phyloP scores from a whole-genome alignment of 2,797 vertebrate species.

The Tadarida brasiliensis region DNA sequence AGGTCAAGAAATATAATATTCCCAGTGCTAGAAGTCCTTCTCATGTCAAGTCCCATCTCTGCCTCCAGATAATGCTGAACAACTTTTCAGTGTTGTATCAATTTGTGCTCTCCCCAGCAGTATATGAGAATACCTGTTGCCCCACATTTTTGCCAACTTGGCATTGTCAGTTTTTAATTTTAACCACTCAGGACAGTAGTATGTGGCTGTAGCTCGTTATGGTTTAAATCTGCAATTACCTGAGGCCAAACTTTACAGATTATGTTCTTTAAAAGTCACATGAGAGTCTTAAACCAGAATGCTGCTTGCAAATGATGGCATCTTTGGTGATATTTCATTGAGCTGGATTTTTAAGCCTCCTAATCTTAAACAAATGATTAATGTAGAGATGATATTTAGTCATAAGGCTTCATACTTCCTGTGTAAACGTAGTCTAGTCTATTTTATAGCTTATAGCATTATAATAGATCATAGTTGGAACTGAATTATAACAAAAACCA shows the following conservation, averaged over 20 bases:
- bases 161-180: neutral
- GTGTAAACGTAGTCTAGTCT: neutral
- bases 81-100: neutral
- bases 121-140: neutral
- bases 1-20: neutral
- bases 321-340: neutral
- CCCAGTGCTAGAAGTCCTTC: neutral
- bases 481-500: slow-evolving; percentile 8
- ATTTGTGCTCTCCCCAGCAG: neutral
- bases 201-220: neutral
- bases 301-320: neutral
- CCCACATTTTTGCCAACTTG: neutral
- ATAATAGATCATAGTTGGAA: neutral
- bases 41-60: neutral
- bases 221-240: neutral
- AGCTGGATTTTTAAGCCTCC: slow-evolving; percentile 25
- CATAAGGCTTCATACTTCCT: neutral
- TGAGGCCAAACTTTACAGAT: neutral
- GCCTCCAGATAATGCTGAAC: neutral
- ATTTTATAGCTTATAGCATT: slow-evolving; percentile 28
- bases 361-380: slow-evolving; percentile 19
- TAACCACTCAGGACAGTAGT: neutral
- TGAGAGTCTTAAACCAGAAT: slow-evolving; percentile 22
- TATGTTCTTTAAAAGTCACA: neutral
- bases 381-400: neutral